Conservation (phyloP, 2,888 invertebrate genomes). For the Hemithea aestivaria region DNA sequence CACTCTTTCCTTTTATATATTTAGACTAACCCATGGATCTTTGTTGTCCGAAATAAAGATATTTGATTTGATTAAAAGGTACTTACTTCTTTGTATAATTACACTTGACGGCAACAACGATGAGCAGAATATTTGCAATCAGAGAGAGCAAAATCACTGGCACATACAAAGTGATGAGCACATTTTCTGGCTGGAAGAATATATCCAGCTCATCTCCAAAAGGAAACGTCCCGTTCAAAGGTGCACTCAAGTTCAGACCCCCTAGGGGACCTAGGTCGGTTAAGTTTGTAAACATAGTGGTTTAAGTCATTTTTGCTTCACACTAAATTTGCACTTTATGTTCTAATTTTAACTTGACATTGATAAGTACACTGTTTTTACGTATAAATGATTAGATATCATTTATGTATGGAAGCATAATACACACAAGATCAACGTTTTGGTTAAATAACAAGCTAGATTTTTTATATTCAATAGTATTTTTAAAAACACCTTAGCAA, state of each 20-base stretch:
- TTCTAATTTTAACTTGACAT: no score
- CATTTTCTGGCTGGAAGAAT: conserved; percentile 62
- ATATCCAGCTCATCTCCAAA: conserved; percentile 57
- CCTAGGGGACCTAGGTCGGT: conserved; percentile 22
- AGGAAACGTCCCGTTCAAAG: conserved; percentile 20
- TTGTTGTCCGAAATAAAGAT: no score
- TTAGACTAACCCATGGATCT: no score
- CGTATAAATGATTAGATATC: no score
- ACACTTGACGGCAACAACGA: conserved; percentile 83
- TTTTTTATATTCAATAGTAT: no score
- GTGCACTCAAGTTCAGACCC: conserved; percentile 22
- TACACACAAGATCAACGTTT: no score
- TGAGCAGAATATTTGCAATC: conserved; percentile 82
- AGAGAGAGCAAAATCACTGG: conserved; percentile 81
- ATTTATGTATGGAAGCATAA: no score
- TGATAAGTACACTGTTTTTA: no score
- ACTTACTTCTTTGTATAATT: conserved; percentile 84
- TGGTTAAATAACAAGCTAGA: no score
- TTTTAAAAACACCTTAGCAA: no score
- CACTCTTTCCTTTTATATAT: no score
- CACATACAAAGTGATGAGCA: conserved; percentile 81
- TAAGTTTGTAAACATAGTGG: conserved; percentile 33
- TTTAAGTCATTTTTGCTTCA: conserved; percentile 20
- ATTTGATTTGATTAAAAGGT: no score
- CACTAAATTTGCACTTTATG: background rate